Evolutionary conservation across 2,113 vertebrate genomes (phyloP).

Genomic region (Miniopterus natalensis): DNA sequence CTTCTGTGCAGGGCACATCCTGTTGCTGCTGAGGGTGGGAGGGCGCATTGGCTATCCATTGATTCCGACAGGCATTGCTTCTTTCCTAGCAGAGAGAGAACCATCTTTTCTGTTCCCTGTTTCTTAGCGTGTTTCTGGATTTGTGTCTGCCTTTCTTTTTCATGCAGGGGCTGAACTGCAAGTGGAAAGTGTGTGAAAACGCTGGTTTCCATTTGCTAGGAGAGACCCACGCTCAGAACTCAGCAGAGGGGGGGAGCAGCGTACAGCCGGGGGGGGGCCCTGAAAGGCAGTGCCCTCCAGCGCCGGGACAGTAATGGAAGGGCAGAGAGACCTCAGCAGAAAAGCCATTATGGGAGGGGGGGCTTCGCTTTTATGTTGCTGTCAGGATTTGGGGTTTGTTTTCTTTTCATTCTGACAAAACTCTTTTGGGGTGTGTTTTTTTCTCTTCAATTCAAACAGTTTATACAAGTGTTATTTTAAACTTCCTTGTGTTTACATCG

Average conservation of each 20-base stretch:
- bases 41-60: neutral
- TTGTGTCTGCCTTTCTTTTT: constrained; percentile 62
- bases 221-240: constrained; percentile 73
- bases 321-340: constrained; percentile 85
- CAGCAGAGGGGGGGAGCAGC: constrained; percentile 84
- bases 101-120: constrained; percentile 41
- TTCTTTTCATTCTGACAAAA: constrained; percentile 86
- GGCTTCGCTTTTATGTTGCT: constrained; percentile 87
- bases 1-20: neutral
- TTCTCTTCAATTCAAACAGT: constrained; percentile 79
- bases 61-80: neutral
- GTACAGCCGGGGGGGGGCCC: constrained; percentile 81
- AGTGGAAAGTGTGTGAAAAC: constrained; percentile 54
- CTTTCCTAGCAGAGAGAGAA: constrained; percentile 57
- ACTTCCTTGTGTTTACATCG: constrained; percentile 79
- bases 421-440: constrained; percentile 82
- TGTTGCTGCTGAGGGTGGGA: neutral
- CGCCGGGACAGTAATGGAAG: constrained; percentile 86
- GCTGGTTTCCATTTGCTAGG: constrained; percentile 69
- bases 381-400: constrained; percentile 87
- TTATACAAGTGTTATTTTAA: constrained; percentile 86
- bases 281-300: constrained; percentile 86
- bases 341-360: constrained; percentile 84
- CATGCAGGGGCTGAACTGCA: constrained; percentile 48
- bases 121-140: constrained; percentile 54